A percentile compares a stretch with the other conserved stretches of the same genome.
Evolutionary conservation across 2,888 invertebrate species (phyloP).

Genomic region (Cataglyphis livida): DNA sequence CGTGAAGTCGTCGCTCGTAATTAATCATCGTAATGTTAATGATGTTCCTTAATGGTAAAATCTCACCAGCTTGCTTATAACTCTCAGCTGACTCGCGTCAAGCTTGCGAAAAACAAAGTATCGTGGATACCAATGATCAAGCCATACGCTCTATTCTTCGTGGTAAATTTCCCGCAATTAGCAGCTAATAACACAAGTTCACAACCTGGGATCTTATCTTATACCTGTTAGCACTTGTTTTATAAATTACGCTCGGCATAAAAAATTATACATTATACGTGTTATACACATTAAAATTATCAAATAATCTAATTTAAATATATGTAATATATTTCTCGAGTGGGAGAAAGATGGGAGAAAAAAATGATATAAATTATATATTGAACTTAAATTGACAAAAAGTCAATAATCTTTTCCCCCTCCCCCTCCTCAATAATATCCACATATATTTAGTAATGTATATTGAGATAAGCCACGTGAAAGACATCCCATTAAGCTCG

Average conservation of each 20-base stretch:
- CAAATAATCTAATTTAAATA: background rate
- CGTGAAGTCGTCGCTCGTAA: slow-evolving; percentile 58
- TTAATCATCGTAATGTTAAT: slow-evolving; percentile 66
- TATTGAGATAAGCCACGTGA: background rate
- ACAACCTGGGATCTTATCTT: background rate
- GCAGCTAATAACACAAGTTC: slow-evolving; percentile 13
- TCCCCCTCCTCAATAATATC: background rate
- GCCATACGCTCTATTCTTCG: background rate
- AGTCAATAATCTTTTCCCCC: background rate
- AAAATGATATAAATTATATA: background rate
- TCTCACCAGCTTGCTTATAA: slow-evolving; percentile 40
- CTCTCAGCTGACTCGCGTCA: slow-evolving; percentile 23
- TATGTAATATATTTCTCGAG: background rate
- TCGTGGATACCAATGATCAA: slow-evolving; percentile 49
- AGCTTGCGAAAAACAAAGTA: slow-evolving; percentile 26
- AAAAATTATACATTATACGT: background rate
- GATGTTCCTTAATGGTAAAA: slow-evolving; percentile 57
- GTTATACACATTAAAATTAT: background rate
- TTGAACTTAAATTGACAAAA: background rate
- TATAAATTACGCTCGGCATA: background rate
- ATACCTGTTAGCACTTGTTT: background rate
- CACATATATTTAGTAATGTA: background rate
- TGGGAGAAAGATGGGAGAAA: background rate
- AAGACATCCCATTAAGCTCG: slow-evolving; percentile 18
- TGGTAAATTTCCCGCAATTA: slow-evolving; percentile 35